Conservation (phyloP, 2,113 vertebrate species). For the Nibea albiflora region DNA sequence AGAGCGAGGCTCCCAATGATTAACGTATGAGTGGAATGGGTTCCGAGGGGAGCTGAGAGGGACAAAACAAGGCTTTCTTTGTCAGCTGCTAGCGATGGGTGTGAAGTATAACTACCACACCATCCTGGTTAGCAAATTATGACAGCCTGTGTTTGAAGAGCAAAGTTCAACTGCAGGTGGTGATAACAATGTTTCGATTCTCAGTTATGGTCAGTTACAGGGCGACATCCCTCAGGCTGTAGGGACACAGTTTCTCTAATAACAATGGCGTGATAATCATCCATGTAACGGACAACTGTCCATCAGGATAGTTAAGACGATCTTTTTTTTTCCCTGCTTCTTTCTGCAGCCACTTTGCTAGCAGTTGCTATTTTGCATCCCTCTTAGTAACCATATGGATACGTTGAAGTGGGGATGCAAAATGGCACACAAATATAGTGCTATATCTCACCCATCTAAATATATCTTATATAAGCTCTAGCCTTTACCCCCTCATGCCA, state of each 20-base stretch:
- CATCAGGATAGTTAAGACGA: no score
- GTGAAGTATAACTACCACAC: background rate
- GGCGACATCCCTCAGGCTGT: background rate
- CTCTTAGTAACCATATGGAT: background rate
- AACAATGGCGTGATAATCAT: background rate
- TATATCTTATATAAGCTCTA: background rate
- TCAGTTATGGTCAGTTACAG: background rate
- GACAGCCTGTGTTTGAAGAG: background rate
- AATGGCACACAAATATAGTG: background rate
- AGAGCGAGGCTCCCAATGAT: background rate
- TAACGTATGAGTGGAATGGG: background rate
- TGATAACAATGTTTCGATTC: background rate
- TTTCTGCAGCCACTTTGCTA: background rate
- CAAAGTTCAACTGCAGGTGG: background rate
- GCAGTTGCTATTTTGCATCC: background rate
- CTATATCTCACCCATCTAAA: background rate
- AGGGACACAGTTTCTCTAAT: background rate
- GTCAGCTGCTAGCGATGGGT: background rate
- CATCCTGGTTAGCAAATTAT: background rate
- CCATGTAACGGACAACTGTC: background rate
- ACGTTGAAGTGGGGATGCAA: background rate
- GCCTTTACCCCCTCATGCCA: no score
- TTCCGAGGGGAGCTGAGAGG: background rate
- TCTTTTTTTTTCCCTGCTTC: background rate
- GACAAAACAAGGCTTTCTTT: background rate